These are phyloP conservation scores for Hemibates koningsi DNA, from an alignment of 2,113 vertebrate genomes.

Conservation along the genomic window DNA sequence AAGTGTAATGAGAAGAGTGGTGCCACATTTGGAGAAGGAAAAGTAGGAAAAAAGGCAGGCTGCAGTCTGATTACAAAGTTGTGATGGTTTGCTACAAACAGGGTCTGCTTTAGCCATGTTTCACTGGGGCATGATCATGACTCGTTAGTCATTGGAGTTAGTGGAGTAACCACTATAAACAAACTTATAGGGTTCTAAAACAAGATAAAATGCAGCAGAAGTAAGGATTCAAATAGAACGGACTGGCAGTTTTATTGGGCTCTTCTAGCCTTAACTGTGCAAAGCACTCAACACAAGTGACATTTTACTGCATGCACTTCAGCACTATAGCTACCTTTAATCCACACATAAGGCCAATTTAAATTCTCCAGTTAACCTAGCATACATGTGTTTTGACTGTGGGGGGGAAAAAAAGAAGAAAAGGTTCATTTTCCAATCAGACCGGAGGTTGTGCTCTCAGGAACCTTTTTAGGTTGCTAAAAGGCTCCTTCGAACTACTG, in stretches of 20 bases:
- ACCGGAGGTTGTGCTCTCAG: background rate
- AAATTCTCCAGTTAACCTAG: background rate
- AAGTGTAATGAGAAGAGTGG: background rate
- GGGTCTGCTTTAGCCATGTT: background rate
- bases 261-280: background rate
- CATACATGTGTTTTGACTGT: background rate
- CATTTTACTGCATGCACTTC: background rate
- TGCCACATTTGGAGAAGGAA: background rate
- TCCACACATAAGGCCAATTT: background rate
- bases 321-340: background rate
- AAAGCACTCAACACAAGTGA: background rate
- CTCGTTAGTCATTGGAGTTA: background rate
- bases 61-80: background rate
- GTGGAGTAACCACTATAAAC: background rate
- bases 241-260: background rate
- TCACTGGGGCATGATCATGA: background rate
- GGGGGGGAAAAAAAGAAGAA: background rate
- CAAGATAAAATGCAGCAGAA: background rate
- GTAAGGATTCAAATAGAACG: background rate
- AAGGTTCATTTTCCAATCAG: background rate
- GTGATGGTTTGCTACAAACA: background rate
- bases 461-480: background rate
- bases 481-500: background rate
- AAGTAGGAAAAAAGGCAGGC: background rate
- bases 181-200: background rate